phyloP scores from a whole-genome alignment of 2,113 vertebrate species.

The Odontesthes bonariensis region DNA sequence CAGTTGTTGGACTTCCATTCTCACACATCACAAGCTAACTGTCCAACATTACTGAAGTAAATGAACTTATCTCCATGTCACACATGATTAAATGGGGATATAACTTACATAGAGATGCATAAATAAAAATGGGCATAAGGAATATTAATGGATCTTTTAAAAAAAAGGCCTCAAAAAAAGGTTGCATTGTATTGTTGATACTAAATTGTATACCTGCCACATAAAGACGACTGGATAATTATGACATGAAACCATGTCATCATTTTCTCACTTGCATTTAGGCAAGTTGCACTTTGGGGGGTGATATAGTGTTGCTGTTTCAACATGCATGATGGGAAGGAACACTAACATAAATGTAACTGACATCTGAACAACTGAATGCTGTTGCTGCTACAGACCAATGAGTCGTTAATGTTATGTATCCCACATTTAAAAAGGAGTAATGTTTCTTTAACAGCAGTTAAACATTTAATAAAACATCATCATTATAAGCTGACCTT shows the following conservation, averaged over 20 bases:
- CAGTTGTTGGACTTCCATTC: no score
- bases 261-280: not conserved
- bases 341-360: not conserved
- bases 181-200: no score
- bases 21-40: no score
- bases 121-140: no score
- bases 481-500: slow-evolving; percentile 29
- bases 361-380: not conserved
- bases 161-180: no score
- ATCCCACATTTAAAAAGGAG: not conserved
- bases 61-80: no score
- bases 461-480: slow-evolving; percentile 34
- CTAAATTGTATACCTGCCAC: no score
- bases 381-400: not conserved
- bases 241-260: not conserved
- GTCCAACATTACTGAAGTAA: no score
- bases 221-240: not conserved
- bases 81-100: no score
- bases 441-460: slow-evolving; percentile 25
- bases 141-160: no score
- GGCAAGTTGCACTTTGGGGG: not conserved
- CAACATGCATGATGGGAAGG: not conserved
- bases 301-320: not conserved
- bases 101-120: no score
- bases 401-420: not conserved